phyloP scores from a whole-genome alignment of 23 tunicate species.

The Ascidia mentula region DNA sequence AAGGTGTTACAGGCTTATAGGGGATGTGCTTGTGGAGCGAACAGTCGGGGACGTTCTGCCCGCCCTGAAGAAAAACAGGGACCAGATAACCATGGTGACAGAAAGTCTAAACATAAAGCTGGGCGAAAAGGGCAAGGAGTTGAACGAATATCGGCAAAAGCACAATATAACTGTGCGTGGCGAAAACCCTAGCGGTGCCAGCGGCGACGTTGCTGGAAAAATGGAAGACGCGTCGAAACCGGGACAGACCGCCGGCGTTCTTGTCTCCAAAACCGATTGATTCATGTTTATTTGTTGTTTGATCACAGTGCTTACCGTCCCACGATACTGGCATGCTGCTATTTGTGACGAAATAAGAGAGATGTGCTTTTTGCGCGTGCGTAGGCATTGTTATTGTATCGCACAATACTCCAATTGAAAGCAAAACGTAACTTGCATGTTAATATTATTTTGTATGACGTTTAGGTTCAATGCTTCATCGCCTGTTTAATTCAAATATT shows the following conservation, averaged over 20 bases:
- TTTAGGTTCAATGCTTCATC: too few relatives aligned
- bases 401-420: too few relatives aligned
- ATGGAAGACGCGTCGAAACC: conserved; percentile 15
- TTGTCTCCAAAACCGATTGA: conserved; percentile 33
- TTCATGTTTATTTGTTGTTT: too few relatives aligned
- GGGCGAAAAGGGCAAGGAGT: conserved; percentile 67
- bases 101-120: conserved; percentile 50
- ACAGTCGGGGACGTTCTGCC: conserved; percentile 89
- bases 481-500: too few relatives aligned
- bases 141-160: conserved; percentile 78
- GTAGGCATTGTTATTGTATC: too few relatives aligned
- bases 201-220: too few relatives aligned
- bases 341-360: too few relatives aligned
- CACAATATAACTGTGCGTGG: conserved; percentile 76
- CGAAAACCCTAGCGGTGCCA: conserved; percentile 27
- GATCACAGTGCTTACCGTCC: too few relatives aligned
- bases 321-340: background rate
- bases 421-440: too few relatives aligned
- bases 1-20: conserved; percentile 76
- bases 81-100: conserved; percentile 24
- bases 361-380: too few relatives aligned
- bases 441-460: too few relatives aligned
- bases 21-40: conserved; percentile 87
- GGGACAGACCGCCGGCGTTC: conserved; percentile 35
- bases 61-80: conserved; percentile 66